Evolutionary conservation across 2,888 invertebrate species (phyloP).

Genomic region (Lasius platythorax): DNA sequence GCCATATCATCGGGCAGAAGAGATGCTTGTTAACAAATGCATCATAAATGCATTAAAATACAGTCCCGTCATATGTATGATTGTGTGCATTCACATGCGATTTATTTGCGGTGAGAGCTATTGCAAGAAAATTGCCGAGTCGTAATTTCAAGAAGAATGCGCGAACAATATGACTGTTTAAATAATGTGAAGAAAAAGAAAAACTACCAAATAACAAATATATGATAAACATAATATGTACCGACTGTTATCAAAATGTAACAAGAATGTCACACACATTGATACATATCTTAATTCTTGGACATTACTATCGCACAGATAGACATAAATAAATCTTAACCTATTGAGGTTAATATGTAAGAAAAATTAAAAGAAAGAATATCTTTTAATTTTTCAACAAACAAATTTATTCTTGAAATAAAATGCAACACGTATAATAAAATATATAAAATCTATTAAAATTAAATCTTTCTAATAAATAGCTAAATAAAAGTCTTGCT

Average conservation of each 20-base stretch:
- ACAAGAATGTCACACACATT: background rate
- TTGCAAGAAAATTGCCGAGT: conserved; percentile 7
- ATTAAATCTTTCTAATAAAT: background rate
- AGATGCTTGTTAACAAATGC: conserved; percentile 35
- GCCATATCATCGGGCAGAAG: conserved; percentile 5
- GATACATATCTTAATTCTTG: background rate
- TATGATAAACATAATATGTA: background rate
- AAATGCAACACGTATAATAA: background rate
- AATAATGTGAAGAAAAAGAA: conserved; percentile 13
- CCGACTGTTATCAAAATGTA: background rate
- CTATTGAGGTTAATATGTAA: background rate
- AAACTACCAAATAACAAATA: background rate
- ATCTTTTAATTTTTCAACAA: too few relatives aligned
- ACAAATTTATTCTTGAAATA: background rate
- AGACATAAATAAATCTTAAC: background rate
- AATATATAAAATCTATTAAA: background rate
- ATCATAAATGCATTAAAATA: conserved; percentile 52
- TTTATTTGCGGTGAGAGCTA: conserved; percentile 23
- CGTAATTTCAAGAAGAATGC: conserved; percentile 11
- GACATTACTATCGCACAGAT: background rate
- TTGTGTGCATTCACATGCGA: conserved; percentile 16
- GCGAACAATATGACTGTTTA: conserved; percentile 18
- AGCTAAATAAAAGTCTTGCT: background rate
- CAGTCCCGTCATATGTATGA: conserved; percentile 5
- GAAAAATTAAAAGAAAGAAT: background rate